Evolutionary conservation across 2,113 vertebrate species (phyloP).

Genomic region (Sylvilagus bachmani): DNA sequence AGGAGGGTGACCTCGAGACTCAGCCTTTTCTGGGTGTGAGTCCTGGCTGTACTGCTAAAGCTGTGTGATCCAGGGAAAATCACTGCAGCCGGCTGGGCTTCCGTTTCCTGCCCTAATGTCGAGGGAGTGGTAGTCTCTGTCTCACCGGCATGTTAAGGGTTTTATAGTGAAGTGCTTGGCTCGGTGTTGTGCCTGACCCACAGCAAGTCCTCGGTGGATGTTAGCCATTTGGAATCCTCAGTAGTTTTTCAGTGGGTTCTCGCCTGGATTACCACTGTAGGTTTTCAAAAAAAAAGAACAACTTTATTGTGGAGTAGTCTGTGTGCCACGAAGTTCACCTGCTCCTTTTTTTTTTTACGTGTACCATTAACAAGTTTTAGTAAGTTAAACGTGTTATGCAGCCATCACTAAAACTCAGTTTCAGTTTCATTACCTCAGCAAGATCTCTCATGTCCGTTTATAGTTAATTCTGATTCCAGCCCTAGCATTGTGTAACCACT

Average conservation of each 20-base stretch:
- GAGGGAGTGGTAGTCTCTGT: not conserved
- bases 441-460: not conserved
- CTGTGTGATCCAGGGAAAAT: not conserved
- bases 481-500: not conserved
- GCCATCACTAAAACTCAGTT: not conserved
- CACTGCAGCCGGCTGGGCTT: not conserved
- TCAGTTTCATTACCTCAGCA: not conserved
- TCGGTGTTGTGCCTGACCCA: not conserved
- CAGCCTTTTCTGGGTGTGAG: not conserved
- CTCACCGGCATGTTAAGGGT: not conserved
- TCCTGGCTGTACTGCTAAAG: not conserved
- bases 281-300: not conserved
- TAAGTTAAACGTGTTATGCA: not conserved
- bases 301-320: constrained; percentile 7
- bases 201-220: not conserved
- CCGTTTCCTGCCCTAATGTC: not conserved
- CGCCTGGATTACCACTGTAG: not conserved
- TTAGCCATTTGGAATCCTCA: constrained; percentile 5
- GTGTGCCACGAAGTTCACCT: not conserved
- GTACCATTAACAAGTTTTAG: not conserved
- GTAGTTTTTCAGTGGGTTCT: constrained; percentile 35
- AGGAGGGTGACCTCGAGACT: not conserved
- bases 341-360: not conserved
- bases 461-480: not conserved
- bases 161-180: not conserved